Conservation (phyloP, 2,113 vertebrate species). For the Tamias sibiricus region DNA sequence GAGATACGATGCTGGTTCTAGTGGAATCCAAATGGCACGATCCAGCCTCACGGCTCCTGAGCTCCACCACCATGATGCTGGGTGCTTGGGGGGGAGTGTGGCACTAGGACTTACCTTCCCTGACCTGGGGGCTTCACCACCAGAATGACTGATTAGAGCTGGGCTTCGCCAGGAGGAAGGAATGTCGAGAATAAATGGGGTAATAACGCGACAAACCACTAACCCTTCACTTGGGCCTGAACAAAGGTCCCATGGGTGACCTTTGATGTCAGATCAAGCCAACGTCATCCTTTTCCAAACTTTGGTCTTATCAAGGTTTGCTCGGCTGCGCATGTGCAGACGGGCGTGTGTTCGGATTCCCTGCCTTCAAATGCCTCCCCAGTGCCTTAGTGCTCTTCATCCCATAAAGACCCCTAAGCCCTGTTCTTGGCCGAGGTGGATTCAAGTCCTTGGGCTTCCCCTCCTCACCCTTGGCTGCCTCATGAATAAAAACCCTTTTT, state of each 20-base stretch:
- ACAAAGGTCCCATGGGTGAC: not conserved
- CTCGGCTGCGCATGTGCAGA: not conserved
- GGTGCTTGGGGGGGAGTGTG: not conserved
- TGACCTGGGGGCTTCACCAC: not conserved
- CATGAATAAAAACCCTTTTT: not conserved
- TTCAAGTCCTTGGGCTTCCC: not conserved
- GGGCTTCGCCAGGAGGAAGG: not conserved
- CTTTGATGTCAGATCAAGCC: not conserved
- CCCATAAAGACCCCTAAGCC: too few species aligned
- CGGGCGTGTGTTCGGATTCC: rapidly evolving
- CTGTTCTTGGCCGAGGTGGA: not conserved
- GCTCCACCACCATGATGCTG: not conserved
- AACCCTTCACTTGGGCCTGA: not conserved
- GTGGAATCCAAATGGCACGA: not conserved
- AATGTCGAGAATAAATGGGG: not conserved
- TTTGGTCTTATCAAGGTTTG: not conserved
- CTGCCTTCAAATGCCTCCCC: too few species aligned
- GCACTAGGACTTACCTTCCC: rapidly evolving
- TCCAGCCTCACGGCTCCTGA: rapidly evolving
- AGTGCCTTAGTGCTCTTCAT: too few species aligned
- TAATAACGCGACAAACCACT: not conserved
- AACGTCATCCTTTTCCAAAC: not conserved
- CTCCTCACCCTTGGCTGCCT: too few species aligned
- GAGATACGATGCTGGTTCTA: not conserved
- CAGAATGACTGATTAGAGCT: not conserved